phyloP scores from a whole-genome alignment of 2,888 invertebrate species.

The Trachelus iudaicus region DNA sequence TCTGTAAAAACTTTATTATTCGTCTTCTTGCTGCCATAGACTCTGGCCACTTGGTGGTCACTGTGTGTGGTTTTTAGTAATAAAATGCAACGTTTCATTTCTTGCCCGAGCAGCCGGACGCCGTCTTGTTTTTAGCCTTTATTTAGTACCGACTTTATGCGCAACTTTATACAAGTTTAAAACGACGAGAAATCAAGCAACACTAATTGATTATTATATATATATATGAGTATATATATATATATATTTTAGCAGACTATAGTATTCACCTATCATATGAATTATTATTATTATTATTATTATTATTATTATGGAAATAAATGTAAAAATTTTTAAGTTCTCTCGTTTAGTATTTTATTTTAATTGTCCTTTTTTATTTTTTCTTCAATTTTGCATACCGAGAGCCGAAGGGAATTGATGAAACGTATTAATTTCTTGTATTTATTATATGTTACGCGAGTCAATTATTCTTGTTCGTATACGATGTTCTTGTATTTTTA shows the following conservation, averaged over 20 bases:
- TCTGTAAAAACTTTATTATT: neutral
- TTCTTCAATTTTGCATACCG: neutral
- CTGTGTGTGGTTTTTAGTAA: neutral
- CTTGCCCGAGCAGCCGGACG: neutral
- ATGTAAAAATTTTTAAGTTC: slow-evolving; percentile 57
- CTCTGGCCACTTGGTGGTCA: neutral
- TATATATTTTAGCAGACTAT: slow-evolving; percentile 38
- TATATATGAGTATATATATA: slow-evolving; percentile 36
- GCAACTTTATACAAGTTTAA: neutral
- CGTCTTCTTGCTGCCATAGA: neutral
- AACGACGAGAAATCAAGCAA: slow-evolving; percentile 8
- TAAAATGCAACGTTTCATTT: neutral
- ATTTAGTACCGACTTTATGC: neutral
- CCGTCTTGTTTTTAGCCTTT: neutral
- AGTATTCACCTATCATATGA: slow-evolving; percentile 33
- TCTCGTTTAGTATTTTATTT: slow-evolving; percentile 42
- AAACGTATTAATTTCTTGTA: neutral
- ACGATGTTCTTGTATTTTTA: no score
- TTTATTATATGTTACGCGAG: neutral
- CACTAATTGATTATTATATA: slow-evolving; percentile 42
- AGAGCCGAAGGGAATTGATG: neutral
- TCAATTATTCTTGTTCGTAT: no score
- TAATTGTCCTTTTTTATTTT: slow-evolving; percentile 23
- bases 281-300: slow-evolving; percentile 34
- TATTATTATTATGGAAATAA: slow-evolving; percentile 51